phyloP scores from a whole-genome alignment of 2,113 vertebrate genomes.

The Meriones unguiculatus region DNA sequence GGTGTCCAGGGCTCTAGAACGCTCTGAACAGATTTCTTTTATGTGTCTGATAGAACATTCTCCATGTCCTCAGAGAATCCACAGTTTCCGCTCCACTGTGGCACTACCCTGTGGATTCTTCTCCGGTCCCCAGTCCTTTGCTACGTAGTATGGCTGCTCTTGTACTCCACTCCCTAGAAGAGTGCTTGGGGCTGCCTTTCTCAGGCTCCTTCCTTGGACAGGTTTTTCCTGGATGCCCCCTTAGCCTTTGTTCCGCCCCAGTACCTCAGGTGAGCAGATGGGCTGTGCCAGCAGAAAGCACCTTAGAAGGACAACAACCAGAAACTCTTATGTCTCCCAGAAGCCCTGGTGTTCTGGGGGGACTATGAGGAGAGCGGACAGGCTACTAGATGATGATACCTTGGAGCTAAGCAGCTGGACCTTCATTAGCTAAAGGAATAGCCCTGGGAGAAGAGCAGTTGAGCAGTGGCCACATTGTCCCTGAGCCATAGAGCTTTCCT shows the following conservation, averaged over 20 bases:
- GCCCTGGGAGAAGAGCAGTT: too few species aligned
- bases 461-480: not conserved
- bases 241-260: not conserved
- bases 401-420: accelerated
- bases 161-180: not conserved
- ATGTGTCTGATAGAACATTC: not conserved
- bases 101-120: not conserved
- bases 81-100: not conserved
- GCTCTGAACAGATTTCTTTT: accelerated
- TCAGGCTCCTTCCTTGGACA: not conserved
- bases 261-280: not conserved
- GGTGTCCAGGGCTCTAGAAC: not conserved
- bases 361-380: not conserved
- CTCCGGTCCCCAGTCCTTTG: not conserved
- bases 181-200: not conserved
- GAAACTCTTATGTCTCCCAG: not conserved
- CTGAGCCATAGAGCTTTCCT: not conserved
- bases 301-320: not conserved
- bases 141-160: too few species aligned
- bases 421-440: not conserved
- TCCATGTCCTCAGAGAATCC: not conserved
- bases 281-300: too few species aligned
- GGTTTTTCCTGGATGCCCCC: not conserved
- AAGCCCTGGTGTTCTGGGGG: not conserved
- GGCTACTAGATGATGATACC: not conserved